Conservation (phyloP, 2,797 vertebrate genomes). For the Rhadinocentrus ornatus region DNA sequence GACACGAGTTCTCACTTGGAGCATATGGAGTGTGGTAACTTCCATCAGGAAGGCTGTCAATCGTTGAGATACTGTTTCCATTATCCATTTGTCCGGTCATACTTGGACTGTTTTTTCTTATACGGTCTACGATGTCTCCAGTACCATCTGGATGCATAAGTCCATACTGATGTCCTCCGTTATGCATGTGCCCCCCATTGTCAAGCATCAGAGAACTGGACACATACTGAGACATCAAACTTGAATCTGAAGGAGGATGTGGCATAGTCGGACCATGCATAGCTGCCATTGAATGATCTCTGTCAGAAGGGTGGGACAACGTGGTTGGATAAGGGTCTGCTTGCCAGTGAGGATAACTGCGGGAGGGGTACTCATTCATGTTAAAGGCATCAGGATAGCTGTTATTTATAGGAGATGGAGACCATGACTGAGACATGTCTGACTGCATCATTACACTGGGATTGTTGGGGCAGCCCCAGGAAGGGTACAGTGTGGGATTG, state of each 20-base stretch:
- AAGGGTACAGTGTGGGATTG: conserved; percentile 87
- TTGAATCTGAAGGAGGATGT: conserved; percentile 75
- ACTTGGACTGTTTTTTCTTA: conserved; percentile 65
- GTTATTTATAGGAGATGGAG: conserved; percentile 82
- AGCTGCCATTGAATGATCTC: conserved; percentile 71
- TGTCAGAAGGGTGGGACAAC: conserved; percentile 70
- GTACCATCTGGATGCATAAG: conserved; percentile 71
- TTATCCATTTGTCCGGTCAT: conserved; percentile 67
- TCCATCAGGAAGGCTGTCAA: conserved; percentile 75
- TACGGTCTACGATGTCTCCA: conserved; percentile 55
- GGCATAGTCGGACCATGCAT: conserved; percentile 60
- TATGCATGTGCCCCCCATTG: conserved; percentile 82
- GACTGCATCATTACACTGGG: conserved; percentile 87
- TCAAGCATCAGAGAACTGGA: conserved; percentile 86
- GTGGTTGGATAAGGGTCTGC: conserved; percentile 75
- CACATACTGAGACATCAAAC: conserved; percentile 85
- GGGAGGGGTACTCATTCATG: conserved; percentile 76
- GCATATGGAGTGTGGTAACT: conserved; percentile 73
- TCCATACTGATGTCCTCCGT: conserved; percentile 80
- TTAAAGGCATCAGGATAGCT: conserved; percentile 79
- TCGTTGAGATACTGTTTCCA: conserved; percentile 72
- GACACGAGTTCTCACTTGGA: conserved; percentile 69
- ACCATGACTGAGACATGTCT: conserved; percentile 88
- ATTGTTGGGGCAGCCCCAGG: conserved; percentile 85
- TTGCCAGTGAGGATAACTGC: conserved; percentile 78